A percentile compares a stretch with the other conserved stretches of the same genome.
Conservation (phyloP, 2,888 invertebrate species). For the Epinotia demarniana region DNA sequence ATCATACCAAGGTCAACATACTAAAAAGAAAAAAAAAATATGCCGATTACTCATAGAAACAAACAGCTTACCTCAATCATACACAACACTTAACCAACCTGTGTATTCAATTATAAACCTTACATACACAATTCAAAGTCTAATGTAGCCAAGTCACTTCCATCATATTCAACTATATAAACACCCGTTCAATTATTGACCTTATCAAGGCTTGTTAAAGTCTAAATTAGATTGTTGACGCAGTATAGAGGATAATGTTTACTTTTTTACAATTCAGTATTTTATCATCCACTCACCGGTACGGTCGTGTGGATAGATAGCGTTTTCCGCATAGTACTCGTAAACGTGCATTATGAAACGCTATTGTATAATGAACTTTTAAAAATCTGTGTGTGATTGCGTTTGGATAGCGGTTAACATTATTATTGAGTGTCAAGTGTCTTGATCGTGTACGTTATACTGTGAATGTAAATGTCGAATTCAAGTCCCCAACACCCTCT, state of each 20-base stretch:
- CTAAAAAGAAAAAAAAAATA: constrained; percentile 17
- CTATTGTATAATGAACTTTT: constrained; percentile 2
- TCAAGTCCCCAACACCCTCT: too few relatives aligned
- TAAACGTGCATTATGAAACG: constrained; percentile 2
- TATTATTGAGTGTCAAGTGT: not conserved
- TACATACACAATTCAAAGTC: not conserved
- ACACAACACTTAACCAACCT: not conserved
- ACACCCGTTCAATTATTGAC: not conserved
- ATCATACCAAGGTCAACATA: constrained; percentile 4
- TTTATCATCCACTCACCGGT: constrained; percentile 17
- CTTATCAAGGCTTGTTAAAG: not conserved
- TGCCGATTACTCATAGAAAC: constrained; percentile 18
- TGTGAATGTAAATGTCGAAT: not conserved
- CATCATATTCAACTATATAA: not conserved
- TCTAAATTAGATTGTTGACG: not conserved
- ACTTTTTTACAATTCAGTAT: constrained; percentile 42
- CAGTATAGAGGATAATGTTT: constrained; percentile 17
- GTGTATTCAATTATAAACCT: not conserved
- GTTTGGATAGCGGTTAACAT: not conserved
- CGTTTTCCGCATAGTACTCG: not conserved
- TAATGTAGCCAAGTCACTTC: not conserved
- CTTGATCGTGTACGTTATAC: not conserved
- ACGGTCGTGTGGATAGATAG: constrained; percentile 26
- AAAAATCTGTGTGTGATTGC: constrained; percentile 10
- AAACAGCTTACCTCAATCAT: constrained; percentile 17